Base-by-base conservation (phyloP, 2,113 vertebrate genomes). In the Vulpes lagopus region DNA sequence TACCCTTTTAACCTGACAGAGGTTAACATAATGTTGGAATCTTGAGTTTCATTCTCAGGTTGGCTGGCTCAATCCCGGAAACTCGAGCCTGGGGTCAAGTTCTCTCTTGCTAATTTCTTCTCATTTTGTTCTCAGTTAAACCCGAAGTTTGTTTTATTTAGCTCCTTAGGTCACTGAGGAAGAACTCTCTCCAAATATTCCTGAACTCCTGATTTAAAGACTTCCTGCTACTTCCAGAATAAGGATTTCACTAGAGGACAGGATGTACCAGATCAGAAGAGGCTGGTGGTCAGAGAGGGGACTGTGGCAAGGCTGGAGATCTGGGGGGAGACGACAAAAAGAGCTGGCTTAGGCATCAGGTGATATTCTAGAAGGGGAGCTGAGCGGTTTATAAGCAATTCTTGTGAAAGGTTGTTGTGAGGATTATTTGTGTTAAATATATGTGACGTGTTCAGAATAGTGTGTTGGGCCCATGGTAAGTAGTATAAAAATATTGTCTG, bases 1-100 rank as follows among this genome's bases (percentile, higher is more conserved):
- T 57, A 51, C 23, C 86, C 11, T 43, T 71, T 82, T n/a, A 85
- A n/a, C 65, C 55, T 82, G 53, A 38, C 5, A 53, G 60, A 90
- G 55, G 57, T 95, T 87, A 97, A 64, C 38, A 67, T 51, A 83
- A 89, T 96, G 55, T 73, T 93, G 92, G 84, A 62, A 79, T 87
- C 64, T 73, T 38, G 16, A 73, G 14, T 67, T 96, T 82, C 15
- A n/a, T 30, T 11, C 19, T 69, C 17, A 83, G 49, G 9, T 80
- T 96, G 79, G 10, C 53, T 62, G 22, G 9, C 22, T 93, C 43
- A 49, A 12, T 76, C 69, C n/a, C 43, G 9, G 60, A 95, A 95
- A 94, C n/a, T 62, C 74, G 67, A 96, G 38, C 30, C 35, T 79
- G 3, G 22, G 43, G 57, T 90, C 85, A 81, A 90, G 7, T 69